Evolutionary conservation across 2,113 vertebrate species (phyloP).

Genomic region (Neopipo cinnamomea): DNA sequence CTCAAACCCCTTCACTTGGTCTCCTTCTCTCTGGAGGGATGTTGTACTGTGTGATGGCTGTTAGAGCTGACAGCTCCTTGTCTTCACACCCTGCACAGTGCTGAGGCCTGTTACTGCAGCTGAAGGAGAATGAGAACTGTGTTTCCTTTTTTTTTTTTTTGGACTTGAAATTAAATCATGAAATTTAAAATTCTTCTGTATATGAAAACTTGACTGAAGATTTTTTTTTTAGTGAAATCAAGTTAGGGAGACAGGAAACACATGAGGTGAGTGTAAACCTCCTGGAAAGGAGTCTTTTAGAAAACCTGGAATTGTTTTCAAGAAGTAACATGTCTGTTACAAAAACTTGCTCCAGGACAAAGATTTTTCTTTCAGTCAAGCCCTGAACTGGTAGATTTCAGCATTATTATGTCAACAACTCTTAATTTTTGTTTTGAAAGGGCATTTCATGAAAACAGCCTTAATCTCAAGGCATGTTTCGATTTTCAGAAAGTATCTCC

Average conservation of each 20-base stretch:
- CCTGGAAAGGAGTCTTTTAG: not conserved
- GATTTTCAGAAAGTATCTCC: not conserved
- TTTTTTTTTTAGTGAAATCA: not conserved
- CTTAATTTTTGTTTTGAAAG: not conserved
- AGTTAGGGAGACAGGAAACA: not conserved
- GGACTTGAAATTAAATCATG: not conserved
- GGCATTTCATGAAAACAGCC: not conserved
- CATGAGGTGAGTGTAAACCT: not conserved
- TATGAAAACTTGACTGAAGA: not conserved
- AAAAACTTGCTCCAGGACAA: not conserved
- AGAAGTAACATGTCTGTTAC: not conserved
- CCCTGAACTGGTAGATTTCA: not conserved
- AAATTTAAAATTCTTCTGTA: not conserved
- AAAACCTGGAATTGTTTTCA: not conserved
- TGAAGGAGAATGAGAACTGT: not conserved
- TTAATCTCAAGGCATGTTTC: not conserved
- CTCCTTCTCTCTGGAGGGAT: not conserved
- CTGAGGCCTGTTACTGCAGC: not conserved
- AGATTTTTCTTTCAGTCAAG: not conserved
- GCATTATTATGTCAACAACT: not conserved
- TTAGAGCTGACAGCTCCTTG: not conserved
- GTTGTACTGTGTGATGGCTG: no score
- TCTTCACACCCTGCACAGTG: not conserved
- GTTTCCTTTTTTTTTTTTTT: rapidly evolving
- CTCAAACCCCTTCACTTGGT: not conserved